Percentiles rank a stretch among this genome's conserved stretches.
Evolutionary conservation across 2,888 invertebrate species (phyloP).

Genomic region (Fissipunctia ypsillon): DNA sequence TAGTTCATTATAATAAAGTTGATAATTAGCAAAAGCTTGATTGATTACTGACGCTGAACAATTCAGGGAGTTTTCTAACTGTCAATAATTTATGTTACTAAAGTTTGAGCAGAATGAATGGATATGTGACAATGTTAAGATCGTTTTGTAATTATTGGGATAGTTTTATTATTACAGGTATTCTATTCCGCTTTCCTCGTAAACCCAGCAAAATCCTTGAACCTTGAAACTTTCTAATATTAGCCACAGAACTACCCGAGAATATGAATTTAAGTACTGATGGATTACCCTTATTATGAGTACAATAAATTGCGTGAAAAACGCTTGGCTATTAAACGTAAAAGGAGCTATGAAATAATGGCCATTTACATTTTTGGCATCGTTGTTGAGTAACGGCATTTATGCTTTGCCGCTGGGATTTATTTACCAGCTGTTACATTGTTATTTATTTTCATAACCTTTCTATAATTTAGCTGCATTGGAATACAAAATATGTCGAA

Average conservation of each 20-base stretch:
- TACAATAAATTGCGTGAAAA: slow-evolving; percentile 45
- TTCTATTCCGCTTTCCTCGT: background rate
- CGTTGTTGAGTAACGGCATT: slow-evolving; percentile 24
- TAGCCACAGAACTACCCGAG: background rate
- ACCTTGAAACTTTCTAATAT: background rate
- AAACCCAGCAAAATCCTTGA: background rate
- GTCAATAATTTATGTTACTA: slow-evolving; percentile 6
- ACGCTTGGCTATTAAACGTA: slow-evolving; percentile 15
- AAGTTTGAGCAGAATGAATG: background rate
- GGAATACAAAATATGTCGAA: background rate
- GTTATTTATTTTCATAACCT: slow-evolving; percentile 17
- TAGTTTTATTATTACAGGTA: slow-evolving; percentile 4
- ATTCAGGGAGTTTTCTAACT: slow-evolving; percentile 4
- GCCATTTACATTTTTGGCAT: slow-evolving; percentile 47
- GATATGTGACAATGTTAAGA: background rate
- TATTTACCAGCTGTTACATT: slow-evolving; percentile 20
- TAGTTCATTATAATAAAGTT: slow-evolving; percentile 40
- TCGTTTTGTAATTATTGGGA: background rate
- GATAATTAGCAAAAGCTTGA: slow-evolving; percentile 38
- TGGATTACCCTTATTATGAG: slow-evolving; percentile 31
- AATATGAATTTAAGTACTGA: slow-evolving; percentile 26
- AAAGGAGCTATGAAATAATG: slow-evolving; percentile 34
- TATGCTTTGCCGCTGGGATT: background rate
- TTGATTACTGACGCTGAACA: slow-evolving; percentile 31
- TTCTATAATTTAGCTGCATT: background rate